These are phyloP conservation scores for Paraescarpia echinospica DNA, from an alignment of 1,140 invertebrate species.

Conservation along the genomic window DNA sequence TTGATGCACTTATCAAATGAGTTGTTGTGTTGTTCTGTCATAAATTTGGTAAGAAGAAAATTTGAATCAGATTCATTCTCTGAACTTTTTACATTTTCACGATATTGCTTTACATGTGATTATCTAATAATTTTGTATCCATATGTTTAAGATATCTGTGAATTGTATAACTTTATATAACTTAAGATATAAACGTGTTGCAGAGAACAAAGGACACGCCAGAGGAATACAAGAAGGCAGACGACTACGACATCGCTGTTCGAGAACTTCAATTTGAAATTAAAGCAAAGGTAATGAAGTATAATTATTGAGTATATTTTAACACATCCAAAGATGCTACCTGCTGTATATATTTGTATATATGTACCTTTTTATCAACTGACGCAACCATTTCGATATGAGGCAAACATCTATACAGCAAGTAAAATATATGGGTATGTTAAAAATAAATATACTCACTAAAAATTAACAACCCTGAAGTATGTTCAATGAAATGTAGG, in stretches of 20 bases:
- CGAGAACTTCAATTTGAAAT: slow-evolving; percentile 80
- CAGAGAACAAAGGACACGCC: neutral
- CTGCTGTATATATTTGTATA: too few relatives aligned
- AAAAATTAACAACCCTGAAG: too few relatives aligned
- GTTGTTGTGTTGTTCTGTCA: too few relatives aligned
- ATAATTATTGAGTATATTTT: too few relatives aligned
- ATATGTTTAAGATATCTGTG: neutral
- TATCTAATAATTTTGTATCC: neutral
- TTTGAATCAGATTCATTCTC: neutral
- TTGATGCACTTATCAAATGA: too few relatives aligned
- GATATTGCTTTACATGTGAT: neutral
- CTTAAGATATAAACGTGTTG: neutral
- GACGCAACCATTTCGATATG: too few relatives aligned
- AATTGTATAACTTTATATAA: neutral
- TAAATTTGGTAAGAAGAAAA: neutral
- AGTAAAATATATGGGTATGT: too few relatives aligned
- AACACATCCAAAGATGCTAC: too few relatives aligned
- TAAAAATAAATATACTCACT: too few relatives aligned
- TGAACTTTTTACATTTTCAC: neutral
- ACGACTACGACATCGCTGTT: slow-evolving; percentile 83
- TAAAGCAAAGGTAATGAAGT: slow-evolving; percentile 67
- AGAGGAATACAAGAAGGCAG: slow-evolving; percentile 57
- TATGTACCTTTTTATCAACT: too few relatives aligned
- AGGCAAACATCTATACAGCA: too few relatives aligned
- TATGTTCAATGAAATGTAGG: too few relatives aligned